These are phyloP conservation scores for Apis laboriosa DNA, from an alignment of 1,140 invertebrate species.

Conservation along the genomic window DNA sequence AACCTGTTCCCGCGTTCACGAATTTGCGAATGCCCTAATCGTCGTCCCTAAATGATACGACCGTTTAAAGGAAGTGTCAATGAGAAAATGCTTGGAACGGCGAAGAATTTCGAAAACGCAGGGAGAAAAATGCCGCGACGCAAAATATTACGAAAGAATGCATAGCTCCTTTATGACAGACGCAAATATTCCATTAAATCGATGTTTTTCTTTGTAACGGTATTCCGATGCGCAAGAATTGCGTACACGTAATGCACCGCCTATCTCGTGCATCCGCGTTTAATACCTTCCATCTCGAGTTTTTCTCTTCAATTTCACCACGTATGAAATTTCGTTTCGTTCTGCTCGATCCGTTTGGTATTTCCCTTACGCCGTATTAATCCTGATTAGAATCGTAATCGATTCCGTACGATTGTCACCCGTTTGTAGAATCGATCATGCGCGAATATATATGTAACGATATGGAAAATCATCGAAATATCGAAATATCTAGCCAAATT, in stretches of 20 bases:
- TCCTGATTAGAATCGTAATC: neutral
- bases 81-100: neutral
- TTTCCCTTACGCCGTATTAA: neutral
- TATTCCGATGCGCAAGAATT: constrained; percentile 1
- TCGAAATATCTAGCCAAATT: neutral
- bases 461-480: neutral
- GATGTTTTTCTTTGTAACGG: constrained; percentile 45
- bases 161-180: constrained; percentile 17
- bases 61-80: neutral
- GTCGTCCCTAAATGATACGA: constrained; percentile 1
- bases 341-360: constrained; percentile 24
- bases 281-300: neutral
- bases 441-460: too few species aligned
- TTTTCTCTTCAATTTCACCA: neutral
- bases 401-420: neutral
- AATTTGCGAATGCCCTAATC: constrained; percentile 56
- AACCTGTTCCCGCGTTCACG: constrained; percentile 59
- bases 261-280: constrained; percentile 25
- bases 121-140: neutral
- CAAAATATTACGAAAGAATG: constrained; percentile 15
- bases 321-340: constrained; percentile 12
- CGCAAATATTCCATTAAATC: constrained; percentile 39
- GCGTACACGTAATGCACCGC: constrained; percentile 34
- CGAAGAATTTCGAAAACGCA: neutral
- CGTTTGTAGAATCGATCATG: neutral